phyloP scores from a whole-genome alignment of 1,140 invertebrate species.

The Spodoptera litura region DNA sequence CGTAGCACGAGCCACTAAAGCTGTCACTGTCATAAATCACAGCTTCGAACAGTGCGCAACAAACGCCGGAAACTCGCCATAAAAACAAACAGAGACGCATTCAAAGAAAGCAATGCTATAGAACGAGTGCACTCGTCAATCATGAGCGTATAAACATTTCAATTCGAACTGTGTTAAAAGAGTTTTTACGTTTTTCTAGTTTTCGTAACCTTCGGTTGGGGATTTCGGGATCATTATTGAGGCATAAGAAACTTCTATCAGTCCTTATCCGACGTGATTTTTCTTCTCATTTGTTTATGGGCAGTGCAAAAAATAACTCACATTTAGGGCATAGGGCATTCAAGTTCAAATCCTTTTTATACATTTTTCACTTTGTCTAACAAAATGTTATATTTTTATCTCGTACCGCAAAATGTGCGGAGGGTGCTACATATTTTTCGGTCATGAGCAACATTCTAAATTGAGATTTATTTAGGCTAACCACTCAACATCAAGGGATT shows the following conservation, averaged over 20 bases:
- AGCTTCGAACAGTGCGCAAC: constrained; percentile 44
- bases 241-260: not conserved
- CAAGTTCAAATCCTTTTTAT: no score
- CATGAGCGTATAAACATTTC: constrained; percentile 17
- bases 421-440: not conserved
- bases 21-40: constrained; percentile 39
- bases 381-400: no score
- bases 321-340: no score
- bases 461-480: not conserved
- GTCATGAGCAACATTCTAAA: not conserved
- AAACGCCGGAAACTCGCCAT: constrained; percentile 59
- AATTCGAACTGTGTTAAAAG: not conserved
- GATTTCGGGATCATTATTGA: no score
- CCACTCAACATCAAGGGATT: constrained; percentile 1
- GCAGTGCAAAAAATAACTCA: no score
- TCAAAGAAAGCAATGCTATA: constrained; percentile 37
- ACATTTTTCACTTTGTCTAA: no score
- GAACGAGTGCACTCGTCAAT: constrained; percentile 34
- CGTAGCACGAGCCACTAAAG: constrained; percentile 11
- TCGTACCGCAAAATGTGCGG: no score
- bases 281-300: no score
- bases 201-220: no score
- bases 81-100: constrained; percentile 55
- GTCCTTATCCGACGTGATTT: no score
- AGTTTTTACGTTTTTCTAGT: not conserved